Base-by-base conservation (phyloP, 2,797 vertebrate genomes). In the Poliocrania exsul region DNA sequence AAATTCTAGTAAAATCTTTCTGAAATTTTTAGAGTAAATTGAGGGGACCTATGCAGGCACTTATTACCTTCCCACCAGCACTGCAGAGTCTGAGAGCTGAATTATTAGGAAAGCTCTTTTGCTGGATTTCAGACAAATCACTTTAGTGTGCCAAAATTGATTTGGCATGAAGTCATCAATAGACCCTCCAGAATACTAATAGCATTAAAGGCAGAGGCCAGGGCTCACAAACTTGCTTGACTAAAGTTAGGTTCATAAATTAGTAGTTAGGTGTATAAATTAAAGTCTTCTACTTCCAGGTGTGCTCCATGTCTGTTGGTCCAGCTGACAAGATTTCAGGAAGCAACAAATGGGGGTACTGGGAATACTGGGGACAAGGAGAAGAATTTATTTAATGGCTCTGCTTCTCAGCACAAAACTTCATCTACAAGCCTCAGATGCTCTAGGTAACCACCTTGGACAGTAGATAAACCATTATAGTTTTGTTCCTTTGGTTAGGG, bases 41-140 rank as follows among this genome's bases (percentile, higher is more conserved):
- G 83, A 95, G 82, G 81, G 38, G 40, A 91, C 57, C 62, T 88
- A 13, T 79, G 44, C 58, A 82, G 66, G 47, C 77, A 84, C 26
- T 3, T 90, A 85, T 67, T 73, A 66, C 83, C 73, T 93, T 95
- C 47, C 42, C 4, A 2, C 57, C 62, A 89, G 62, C 74, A 81
- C 1, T 91, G 90, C 57, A 42, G 70, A 88, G 73, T 60, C 79
- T 88, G 79, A 92, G 81, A 89, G 57, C 62, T 86, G 82, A 93
- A 91, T 96, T 97, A 95, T 92, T 95, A 93, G 89, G 70, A 93
- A 91, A 93, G 94, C n/a, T 90, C 87, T 92, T 95, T 94, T 70
- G n/a, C 73, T 96, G 95, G 92, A 86, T 88, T 96, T 96, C 90
- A 90, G 87, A 93, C 96, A 97, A 97, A 93, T 96, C 87, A 77